These are phyloP conservation scores for Hyposmocoma kahamanoa DNA, from an alignment of 1,140 invertebrate genomes.

Conservation along the genomic window DNA sequence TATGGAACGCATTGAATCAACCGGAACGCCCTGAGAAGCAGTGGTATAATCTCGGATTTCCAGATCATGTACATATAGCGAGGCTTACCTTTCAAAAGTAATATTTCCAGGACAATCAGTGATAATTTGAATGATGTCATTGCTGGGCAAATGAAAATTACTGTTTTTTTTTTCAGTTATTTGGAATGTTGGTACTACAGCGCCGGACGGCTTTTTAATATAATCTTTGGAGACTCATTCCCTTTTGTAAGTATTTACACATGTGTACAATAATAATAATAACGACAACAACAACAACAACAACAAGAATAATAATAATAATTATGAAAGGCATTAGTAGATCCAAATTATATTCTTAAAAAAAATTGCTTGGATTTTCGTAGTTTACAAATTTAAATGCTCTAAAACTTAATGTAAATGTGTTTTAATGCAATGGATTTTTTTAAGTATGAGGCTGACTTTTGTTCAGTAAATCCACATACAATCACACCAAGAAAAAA, in stretches of 20 bases:
- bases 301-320: background rate
- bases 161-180: constrained; percentile 38
- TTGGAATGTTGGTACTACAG: constrained; percentile 50
- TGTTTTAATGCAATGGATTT: no score
- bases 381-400: background rate
- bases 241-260: constrained; percentile 36
- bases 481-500: no score
- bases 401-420: background rate
- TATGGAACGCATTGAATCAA: constrained; percentile 35
- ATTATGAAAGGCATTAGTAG: background rate
- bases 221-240: constrained; percentile 59
- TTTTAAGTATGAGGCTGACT: no score
- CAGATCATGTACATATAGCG: constrained; percentile 24
- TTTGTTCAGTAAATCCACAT: no score
- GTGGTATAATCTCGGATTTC: constrained; percentile 33
- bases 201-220: constrained; percentile 44
- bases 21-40: constrained; percentile 4
- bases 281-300: background rate
- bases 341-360: background rate
- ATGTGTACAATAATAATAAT: background rate
- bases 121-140: background rate
- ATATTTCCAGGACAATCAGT: background rate
- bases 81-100: constrained; percentile 39
- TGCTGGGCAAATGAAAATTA: background rate
- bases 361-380: background rate